These are phyloP conservation scores for Tuberolachnus salignus DNA, from an alignment of 2,888 invertebrate species.

Conservation along the genomic window DNA sequence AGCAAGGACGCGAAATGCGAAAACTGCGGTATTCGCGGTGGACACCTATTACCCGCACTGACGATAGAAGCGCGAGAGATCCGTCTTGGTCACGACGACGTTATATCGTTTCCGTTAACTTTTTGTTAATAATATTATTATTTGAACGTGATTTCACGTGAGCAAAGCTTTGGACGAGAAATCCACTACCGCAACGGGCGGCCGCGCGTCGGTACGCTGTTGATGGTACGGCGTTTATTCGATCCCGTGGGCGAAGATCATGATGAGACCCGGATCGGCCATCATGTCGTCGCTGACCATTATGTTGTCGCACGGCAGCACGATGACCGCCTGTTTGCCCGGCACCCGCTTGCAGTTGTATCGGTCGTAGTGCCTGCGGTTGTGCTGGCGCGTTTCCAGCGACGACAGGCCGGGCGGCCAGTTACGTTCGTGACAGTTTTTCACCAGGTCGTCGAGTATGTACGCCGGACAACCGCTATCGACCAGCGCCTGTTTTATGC, in stretches of 20 bases:
- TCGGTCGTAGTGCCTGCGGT: conserved; percentile 89
- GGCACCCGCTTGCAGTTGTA: conserved; percentile 94
- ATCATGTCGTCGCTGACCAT: conserved; percentile 97
- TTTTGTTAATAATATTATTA: too few relatives aligned
- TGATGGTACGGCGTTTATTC: conserved; percentile 68
- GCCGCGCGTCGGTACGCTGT: too few relatives aligned
- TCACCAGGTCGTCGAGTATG: conserved; percentile 93
- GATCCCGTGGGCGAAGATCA: conserved; percentile 98
- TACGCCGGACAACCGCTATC: conserved; percentile 94
- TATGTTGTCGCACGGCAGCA: conserved; percentile 90
- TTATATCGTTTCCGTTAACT: too few relatives aligned
- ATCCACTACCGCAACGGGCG: too few relatives aligned
- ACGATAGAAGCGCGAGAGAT: too few relatives aligned
- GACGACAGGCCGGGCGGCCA: conserved; percentile 95
- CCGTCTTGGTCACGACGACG: too few relatives aligned
- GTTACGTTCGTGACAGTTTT: conserved; percentile 93
- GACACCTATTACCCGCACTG: too few relatives aligned
- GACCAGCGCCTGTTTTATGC: conserved; percentile 89
- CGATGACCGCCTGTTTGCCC: conserved; percentile 93
- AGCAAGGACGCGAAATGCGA: too few relatives aligned
- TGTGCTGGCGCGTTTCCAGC: conserved; percentile 91
- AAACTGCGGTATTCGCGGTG: too few relatives aligned
- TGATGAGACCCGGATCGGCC: conserved; percentile 93
- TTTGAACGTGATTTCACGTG: too few relatives aligned
- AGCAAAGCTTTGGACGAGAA: too few relatives aligned